Conservation (phyloP, 53 echinoderm and acorn worm species). For the Antedon mediterranea region DNA sequence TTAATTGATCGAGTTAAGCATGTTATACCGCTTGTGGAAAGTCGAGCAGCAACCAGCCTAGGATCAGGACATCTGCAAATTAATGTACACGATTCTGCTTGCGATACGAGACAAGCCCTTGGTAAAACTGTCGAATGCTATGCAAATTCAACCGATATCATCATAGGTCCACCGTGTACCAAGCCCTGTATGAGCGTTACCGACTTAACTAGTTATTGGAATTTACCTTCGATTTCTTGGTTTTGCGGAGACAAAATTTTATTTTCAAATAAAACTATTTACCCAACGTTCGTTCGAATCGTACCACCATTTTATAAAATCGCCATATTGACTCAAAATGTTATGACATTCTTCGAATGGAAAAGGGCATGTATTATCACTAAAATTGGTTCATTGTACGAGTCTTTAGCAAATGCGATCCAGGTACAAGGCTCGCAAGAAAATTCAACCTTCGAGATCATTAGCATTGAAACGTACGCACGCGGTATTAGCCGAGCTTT, state of each 20-base stretch:
- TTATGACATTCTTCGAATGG: conserved; percentile 40
- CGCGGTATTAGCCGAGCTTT: background rate
- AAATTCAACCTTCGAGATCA: background rate
- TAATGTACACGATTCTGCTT: conserved; percentile 28
- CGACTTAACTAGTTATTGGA: conserved; percentile 30
- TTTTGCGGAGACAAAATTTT: conserved; percentile 33
- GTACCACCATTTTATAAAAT: conserved; percentile 37
- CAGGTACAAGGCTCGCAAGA: conserved; percentile 2
- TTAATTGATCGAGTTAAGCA: conserved; percentile 26
- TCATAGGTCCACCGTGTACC: conserved; percentile 44
- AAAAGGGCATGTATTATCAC: conserved; percentile 32
- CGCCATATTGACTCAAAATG: background rate
- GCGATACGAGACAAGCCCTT: conserved; percentile 42
- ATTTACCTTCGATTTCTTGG: conserved; percentile 40
- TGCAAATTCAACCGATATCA: conserved; percentile 17
- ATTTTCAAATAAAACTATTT: conserved; percentile 4
- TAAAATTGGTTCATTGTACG: conserved; percentile 17
- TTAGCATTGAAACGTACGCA: conserved; percentile 9
- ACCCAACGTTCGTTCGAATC: conserved; percentile 33
- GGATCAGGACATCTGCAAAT: conserved; percentile 9
- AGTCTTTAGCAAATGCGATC: conserved; percentile 18
- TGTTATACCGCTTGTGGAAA: conserved; percentile 31
- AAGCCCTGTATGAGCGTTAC: conserved; percentile 40
- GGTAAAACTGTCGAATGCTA: conserved; percentile 41
- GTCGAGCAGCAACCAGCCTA: conserved; percentile 12